These are phyloP conservation scores for Torymus texanus DNA, from an alignment of 2,888 invertebrate species.

Conservation along the genomic window DNA sequence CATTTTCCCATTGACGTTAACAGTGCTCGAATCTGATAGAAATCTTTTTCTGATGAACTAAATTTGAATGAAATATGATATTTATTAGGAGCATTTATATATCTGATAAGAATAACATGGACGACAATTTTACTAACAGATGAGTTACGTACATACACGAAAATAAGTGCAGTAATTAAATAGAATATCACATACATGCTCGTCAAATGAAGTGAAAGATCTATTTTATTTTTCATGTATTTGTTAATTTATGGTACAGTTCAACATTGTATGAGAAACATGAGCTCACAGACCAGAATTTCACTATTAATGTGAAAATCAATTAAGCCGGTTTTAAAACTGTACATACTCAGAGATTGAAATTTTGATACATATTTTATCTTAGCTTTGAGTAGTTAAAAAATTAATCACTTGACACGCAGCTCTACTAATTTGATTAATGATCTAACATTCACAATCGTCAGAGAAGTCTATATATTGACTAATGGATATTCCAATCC, in stretches of 20 bases:
- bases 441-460: too few relatives aligned
- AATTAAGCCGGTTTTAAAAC: not conserved
- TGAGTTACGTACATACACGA: too few relatives aligned
- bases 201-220: too few relatives aligned
- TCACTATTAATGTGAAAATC: not conserved
- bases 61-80: conserved; percentile 14
- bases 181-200: too few relatives aligned
- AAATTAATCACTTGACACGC: not conserved
- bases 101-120: conserved; percentile 8
- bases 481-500: not conserved
- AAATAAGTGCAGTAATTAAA: too few relatives aligned
- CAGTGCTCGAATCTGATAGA: not conserved
- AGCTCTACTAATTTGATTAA: not conserved
- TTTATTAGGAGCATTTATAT: conserved; percentile 1
- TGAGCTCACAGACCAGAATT: not conserved
- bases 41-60: not conserved
- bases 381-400: not conserved
- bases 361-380: not conserved
- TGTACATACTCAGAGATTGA: not conserved
- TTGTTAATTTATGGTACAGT: too few relatives aligned
- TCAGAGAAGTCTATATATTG: not conserved
- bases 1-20: not conserved
- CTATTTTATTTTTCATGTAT: too few relatives aligned
- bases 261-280: not conserved
- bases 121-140: too few relatives aligned